Evolutionary conservation across 2,113 vertebrate species (phyloP).

Genomic region (Tychaedon coryphoeus): DNA sequence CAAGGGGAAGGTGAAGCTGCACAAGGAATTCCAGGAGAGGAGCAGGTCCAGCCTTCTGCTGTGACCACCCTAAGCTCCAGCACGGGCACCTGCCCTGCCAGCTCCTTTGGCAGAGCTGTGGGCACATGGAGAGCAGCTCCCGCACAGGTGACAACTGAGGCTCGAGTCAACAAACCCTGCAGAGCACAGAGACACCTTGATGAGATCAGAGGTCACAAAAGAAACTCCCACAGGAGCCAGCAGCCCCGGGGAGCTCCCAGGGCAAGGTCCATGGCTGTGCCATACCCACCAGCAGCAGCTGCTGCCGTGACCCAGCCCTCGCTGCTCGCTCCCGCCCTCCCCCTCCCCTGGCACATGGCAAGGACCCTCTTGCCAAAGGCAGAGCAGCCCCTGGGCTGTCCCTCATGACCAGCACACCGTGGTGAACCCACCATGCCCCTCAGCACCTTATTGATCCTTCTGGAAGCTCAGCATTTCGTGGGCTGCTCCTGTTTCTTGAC

Average conservation of each 20-base stretch:
- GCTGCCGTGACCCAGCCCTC: rapidly evolving
- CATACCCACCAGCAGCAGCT: neutral
- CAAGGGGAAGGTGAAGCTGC: neutral
- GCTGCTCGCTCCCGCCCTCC: rapidly evolving
- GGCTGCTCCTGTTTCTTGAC: neutral
- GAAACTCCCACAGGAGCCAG: neutral
- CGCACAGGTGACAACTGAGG: neutral
- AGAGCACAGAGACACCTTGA: neutral
- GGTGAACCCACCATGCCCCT: neutral
- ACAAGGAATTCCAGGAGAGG: neutral
- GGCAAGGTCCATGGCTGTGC: neutral
- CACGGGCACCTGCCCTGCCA: neutral
- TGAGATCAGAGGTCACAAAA: neutral
- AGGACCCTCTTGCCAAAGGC: neutral
- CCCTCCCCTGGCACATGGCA: neutral
- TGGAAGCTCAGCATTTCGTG: neutral
- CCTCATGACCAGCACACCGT: neutral
- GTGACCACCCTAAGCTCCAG: neutral
- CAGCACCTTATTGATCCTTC: neutral
- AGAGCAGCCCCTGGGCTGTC: rapidly evolving
- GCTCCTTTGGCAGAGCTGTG: neutral
- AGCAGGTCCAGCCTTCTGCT: neutral
- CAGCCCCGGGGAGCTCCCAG: neutral
- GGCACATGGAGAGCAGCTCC: neutral
- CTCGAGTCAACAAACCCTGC: neutral